These are phyloP conservation scores for Drosophila phalerata DNA, from an alignment of 2,888 invertebrate species.

Conservation along the genomic window DNA sequence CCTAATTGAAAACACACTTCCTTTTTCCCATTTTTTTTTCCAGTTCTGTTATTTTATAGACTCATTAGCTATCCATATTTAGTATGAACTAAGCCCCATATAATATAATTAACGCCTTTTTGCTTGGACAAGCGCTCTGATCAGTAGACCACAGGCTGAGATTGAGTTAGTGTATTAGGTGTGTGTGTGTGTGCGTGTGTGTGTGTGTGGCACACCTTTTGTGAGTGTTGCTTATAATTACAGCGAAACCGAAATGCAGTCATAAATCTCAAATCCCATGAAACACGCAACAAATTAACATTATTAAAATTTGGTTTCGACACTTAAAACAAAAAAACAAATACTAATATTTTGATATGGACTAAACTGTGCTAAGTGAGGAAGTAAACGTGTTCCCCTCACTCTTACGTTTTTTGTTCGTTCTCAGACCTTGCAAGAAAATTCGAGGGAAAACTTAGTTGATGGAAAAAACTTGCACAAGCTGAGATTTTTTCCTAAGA, in stretches of 20 bases:
- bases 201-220: constrained; percentile 54
- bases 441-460: constrained; percentile 39
- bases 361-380: constrained; percentile 77
- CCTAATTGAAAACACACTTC: constrained; percentile 2
- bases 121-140: constrained; percentile 48
- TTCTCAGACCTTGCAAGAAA: constrained; percentile 11
- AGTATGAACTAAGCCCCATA: constrained; percentile 42
- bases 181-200: background rate
- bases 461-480: constrained; percentile 27
- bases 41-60: background rate
- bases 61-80: constrained; percentile 42
- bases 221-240: constrained; percentile 58
- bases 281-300: constrained; percentile 77
- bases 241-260: constrained; percentile 48
- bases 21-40: background rate
- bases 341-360: constrained; percentile 72
- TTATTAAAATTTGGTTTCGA: constrained; percentile 79
- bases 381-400: constrained; percentile 54
- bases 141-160: constrained; percentile 56
- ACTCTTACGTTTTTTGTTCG: background rate
- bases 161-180: background rate
- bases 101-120: constrained; percentile 70
- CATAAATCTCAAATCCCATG: constrained; percentile 77
- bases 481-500: constrained; percentile 1
- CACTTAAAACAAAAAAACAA: constrained; percentile 75